These are phyloP conservation scores for Drosophila merina DNA, from an alignment of 2,888 invertebrate genomes.

Conservation along the genomic window DNA sequence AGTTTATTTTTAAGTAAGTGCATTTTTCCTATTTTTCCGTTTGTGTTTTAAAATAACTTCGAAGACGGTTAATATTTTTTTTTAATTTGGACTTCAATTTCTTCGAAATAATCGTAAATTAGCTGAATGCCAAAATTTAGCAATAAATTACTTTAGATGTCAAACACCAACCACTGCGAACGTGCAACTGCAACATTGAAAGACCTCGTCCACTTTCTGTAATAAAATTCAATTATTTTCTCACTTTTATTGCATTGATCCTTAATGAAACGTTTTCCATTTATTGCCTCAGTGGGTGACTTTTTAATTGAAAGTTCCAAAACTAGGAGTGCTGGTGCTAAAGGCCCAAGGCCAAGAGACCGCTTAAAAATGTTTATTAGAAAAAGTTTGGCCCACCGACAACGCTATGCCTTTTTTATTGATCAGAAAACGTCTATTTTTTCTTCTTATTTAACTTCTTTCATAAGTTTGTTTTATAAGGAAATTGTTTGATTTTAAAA, in stretches of 20 bases:
- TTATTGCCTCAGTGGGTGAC: constrained; percentile 35
- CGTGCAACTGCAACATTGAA: constrained; percentile 36
- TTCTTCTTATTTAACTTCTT: no score
- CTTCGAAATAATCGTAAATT: constrained; percentile 66
- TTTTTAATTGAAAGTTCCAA: constrained; percentile 45
- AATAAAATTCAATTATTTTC: constrained; percentile 40
- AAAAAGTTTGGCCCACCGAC: no score
- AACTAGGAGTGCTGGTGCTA: constrained; percentile 1
- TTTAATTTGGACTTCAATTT: constrained; percentile 77
- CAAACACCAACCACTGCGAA: constrained; percentile 26
- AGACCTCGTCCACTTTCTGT: constrained; percentile 6
- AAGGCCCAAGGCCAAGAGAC: no score
- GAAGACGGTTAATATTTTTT: constrained; percentile 73
- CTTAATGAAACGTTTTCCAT: constrained; percentile 63
- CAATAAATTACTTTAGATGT: constrained; percentile 71
- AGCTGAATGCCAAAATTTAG: constrained; percentile 72
- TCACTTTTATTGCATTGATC: constrained; percentile 57
- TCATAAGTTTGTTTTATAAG: no score
- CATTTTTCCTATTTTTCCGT: constrained; percentile 7
- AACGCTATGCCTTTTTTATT: no score
- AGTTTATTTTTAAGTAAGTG: no score
- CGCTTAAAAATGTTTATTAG: no score
- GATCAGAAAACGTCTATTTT: no score
- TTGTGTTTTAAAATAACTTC: not conserved
- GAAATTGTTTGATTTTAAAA: no score